A percentile compares a stretch with the other conserved stretches of the same genome.
Evolutionary conservation across 1,140 invertebrate genomes (phyloP).

Genomic region (Zaprionus gabonicus): DNA sequence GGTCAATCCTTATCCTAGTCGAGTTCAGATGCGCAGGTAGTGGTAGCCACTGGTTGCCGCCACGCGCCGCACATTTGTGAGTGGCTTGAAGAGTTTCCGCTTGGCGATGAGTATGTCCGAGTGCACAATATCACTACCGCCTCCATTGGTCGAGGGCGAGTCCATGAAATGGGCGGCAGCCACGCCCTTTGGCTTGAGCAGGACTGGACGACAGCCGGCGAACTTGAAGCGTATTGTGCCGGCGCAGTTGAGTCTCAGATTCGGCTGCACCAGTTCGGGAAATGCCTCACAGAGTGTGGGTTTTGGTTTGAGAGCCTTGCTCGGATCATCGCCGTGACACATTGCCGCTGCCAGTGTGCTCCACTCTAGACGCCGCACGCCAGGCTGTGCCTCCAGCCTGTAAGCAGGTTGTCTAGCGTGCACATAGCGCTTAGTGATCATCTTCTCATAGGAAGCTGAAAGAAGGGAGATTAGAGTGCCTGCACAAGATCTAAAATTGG

Average conservation of each 20-base stretch:
- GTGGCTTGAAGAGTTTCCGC: conserved; percentile 76
- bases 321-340: conserved; percentile 81
- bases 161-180: conserved; percentile 29
- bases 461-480: not conserved
- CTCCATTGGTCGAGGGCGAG: conserved; percentile 42
- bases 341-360: conserved; percentile 77
- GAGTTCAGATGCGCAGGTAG: conserved; percentile 58
- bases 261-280: conserved; percentile 65
- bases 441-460: conserved; percentile 53
- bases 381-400: conserved; percentile 60
- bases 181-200: conserved; percentile 65
- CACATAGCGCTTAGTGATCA: conserved; percentile 42
- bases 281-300: conserved; percentile 65
- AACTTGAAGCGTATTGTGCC: conserved; percentile 81
- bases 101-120: conserved; percentile 76
- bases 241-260: conserved; percentile 69
- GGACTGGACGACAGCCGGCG: conserved; percentile 72
- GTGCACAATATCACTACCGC: conserved; percentile 38
- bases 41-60: conserved; percentile 60
- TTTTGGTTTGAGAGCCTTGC: conserved; percentile 74
- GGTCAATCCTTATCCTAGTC: not conserved
- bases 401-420: conserved; percentile 44
- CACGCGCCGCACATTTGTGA: conserved; percentile 63
- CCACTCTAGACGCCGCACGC: conserved; percentile 78
- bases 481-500: not conserved